A percentile compares a stretch with the other conserved stretches of the same genome.
phyloP scores from a whole-genome alignment of 2,888 invertebrate species.

The Monopis laevigella region DNA sequence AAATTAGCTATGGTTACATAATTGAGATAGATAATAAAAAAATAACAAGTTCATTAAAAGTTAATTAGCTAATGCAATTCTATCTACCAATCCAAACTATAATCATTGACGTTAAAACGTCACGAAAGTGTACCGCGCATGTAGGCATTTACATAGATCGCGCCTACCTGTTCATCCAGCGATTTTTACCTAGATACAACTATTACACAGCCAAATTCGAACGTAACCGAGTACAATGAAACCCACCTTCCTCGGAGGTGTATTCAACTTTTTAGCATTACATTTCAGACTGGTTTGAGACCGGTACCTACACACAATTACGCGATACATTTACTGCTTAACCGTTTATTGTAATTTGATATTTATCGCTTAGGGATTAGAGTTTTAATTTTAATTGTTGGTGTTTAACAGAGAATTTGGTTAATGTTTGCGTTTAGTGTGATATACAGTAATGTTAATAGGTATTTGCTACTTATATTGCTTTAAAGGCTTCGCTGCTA shows the following conservation, averaged over 20 bases:
- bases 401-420: conserved; percentile 1
- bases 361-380: background rate
- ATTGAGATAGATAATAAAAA: too few relatives aligned
- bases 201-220: conserved; percentile 47
- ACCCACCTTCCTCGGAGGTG: background rate
- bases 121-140: conserved; percentile 28
- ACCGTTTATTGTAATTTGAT: background rate
- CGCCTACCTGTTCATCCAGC: conserved; percentile 43
- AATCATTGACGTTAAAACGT: conserved; percentile 8
- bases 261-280: conserved; percentile 21
- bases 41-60: too few relatives aligned
- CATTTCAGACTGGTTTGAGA: conserved; percentile 38
- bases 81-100: too few relatives aligned
- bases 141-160: conserved; percentile 58
- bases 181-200: conserved; percentile 30
- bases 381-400: conserved; percentile 1
- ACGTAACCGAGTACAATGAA: conserved; percentile 20
- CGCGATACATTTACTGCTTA: background rate
- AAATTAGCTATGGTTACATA: too few relatives aligned
- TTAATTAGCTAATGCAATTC: too few relatives aligned
- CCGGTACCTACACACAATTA: conserved; percentile 13
- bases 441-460: conserved; percentile 12
- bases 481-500: conserved; percentile 11
- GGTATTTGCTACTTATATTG: conserved; percentile 12
- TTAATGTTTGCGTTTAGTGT: conserved; percentile 8